phyloP scores from a whole-genome alignment of 2,888 invertebrate species.

The Scaptomyza parva region DNA sequence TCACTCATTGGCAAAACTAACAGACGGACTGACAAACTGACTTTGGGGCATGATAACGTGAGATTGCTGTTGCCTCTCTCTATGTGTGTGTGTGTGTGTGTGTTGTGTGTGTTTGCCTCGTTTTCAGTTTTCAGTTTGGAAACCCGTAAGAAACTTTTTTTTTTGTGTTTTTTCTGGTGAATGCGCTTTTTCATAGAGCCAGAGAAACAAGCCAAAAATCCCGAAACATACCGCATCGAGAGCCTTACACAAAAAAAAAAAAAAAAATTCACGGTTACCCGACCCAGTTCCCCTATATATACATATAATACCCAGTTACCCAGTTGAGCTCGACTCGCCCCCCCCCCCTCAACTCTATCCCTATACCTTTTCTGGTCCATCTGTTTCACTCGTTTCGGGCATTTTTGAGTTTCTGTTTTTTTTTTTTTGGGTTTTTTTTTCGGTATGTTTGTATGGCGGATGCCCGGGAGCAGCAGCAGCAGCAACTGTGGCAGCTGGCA shows the following conservation, averaged over 20 bases:
- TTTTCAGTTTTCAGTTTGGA: constrained; percentile 18
- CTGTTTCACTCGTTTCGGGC: background rate
- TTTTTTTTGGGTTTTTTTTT: too few relatives aligned
- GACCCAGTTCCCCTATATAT: constrained; percentile 7
- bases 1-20: constrained; percentile 10
- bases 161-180: constrained; percentile 3
- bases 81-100: constrained; percentile 26
- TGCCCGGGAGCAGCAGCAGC: constrained; percentile 17
- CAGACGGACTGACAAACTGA: constrained; percentile 14
- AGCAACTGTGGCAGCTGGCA: constrained; percentile 36
- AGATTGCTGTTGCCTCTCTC: constrained; percentile 50
- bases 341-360: too few relatives aligned
- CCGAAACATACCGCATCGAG: constrained; percentile 15
- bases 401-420: background rate
- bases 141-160: background rate
- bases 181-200: constrained; percentile 45
- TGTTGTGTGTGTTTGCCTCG: constrained; percentile 29
- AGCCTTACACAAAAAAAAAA: background rate
- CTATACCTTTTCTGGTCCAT: background rate
- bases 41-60: constrained; percentile 42
- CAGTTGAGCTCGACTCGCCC: background rate
- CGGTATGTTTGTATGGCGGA: too few relatives aligned
- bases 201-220: constrained; percentile 8
- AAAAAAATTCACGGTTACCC: constrained; percentile 3
- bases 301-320: constrained; percentile 1